These are phyloP conservation scores for Motacilla alba DNA, from an alignment of 2,113 vertebrate species.

Conservation along the genomic window DNA sequence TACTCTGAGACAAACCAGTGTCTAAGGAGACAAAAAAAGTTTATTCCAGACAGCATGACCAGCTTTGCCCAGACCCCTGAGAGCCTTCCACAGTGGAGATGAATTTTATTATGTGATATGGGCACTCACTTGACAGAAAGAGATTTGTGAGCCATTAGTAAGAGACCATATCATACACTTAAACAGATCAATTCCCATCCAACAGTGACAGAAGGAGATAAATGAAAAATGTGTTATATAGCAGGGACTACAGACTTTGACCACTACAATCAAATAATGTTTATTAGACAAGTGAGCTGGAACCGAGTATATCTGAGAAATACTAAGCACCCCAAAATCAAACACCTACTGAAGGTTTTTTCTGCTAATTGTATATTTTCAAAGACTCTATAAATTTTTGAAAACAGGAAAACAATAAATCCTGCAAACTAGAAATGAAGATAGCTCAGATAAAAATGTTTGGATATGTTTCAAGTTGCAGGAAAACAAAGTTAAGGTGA, in stretches of 20 bases:
- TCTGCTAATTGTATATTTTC: neutral
- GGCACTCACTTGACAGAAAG: neutral
- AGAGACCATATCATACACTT: neutral
- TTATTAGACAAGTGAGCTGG: neutral
- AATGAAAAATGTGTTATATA: neutral
- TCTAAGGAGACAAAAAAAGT: neutral
- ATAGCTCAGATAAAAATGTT: neutral
- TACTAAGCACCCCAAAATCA: neutral
- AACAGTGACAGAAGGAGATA: neutral
- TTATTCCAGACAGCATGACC: neutral
- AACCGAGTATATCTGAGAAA: neutral
- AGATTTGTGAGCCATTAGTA: conserved; percentile 27
- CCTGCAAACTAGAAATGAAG: neutral
- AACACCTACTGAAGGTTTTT: neutral
- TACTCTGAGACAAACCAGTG: neutral
- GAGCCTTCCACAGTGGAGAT: neutral
- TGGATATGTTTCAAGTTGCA: neutral
- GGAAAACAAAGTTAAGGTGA: neutral
- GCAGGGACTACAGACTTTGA: neutral
- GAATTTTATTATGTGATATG: neutral
- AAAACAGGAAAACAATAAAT: neutral
- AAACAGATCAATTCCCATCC: neutral
- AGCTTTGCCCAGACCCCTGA: neutral
- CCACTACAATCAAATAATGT: neutral
- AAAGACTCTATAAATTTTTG: neutral